A percentile compares a stretch with the other conserved stretches of the same genome.
These are phyloP conservation scores for Onychostoma macrolepis DNA, from an alignment of 2,113 vertebrate genomes.

Conservation along the genomic window DNA sequence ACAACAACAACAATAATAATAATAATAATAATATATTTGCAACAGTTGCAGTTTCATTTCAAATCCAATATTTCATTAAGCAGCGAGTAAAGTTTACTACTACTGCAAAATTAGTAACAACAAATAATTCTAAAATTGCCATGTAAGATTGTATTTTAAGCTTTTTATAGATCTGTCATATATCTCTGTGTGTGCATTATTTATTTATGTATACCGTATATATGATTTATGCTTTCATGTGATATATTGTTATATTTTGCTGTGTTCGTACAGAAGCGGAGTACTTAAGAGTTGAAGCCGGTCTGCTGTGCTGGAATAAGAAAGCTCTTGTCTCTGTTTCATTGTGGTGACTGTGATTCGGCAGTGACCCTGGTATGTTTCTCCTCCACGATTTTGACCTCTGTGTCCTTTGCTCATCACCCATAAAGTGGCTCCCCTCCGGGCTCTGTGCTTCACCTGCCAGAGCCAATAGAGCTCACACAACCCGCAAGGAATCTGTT, in stretches of 20 bases:
- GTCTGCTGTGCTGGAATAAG: conserved; percentile 1
- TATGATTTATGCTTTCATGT: background rate
- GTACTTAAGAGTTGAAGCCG: background rate
- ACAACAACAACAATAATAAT: background rate
- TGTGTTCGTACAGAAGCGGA: background rate
- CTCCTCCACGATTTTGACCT: conserved; percentile 15
- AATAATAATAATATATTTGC: background rate
- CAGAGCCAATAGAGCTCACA: conserved; percentile 35
- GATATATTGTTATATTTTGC: background rate
- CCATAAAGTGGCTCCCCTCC: conserved; percentile 41
- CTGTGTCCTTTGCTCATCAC: conserved; percentile 37
- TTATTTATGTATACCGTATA: background rate
- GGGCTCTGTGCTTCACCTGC: conserved; percentile 18
- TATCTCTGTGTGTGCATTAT: background rate
- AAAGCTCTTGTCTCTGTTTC: background rate
- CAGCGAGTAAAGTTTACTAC: background rate
- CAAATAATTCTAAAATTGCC: background rate
- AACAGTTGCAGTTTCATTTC: background rate
- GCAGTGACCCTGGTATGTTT: conserved; percentile 2
- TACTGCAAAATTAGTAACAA: background rate
- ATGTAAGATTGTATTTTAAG: background rate
- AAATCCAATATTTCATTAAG: background rate
- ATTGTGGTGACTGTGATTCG: background rate
- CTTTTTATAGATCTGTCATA: background rate
- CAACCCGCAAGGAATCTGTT: conserved; percentile 11